Base-by-base conservation (phyloP, 2,797 vertebrate species). In the Pangasius sanitwongsei region DNA sequence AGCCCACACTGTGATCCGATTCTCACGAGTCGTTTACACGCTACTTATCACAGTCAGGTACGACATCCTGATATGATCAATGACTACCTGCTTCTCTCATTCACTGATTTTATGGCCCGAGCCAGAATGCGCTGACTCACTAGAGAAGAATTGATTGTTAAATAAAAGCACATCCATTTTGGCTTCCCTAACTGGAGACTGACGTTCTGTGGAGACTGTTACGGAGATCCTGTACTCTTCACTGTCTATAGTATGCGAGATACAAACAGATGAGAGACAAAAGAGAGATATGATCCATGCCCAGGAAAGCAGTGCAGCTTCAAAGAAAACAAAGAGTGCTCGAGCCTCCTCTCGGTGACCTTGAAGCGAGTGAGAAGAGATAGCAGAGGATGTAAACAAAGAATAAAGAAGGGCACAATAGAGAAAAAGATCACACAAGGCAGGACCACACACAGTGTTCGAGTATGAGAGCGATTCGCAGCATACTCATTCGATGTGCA, bases 121-220 rank as follows among this genome's bases (percentile, higher is more conserved):
- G 48, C 88, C 85, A 53, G 82, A 91, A 86, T 25, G 80, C 69
- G 92, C 93, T 92, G 94, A 94, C 94, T 92, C 91, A 82, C 92
- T 93, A 90, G 88, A 92, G 87, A 37, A 83, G 88, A 91, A 94
- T 89, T 94, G 94, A 96, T 94, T 88, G 89, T 90, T 92, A 92
- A 92, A 94, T 94, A 92, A 93, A 90, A 93, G 90, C 86, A 69
- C 90, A 93, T 93, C 91, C 91, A 91, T 92, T 90, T 89, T 87
- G 11, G 86, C 15, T 44, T 44, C 44, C 63, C 89, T 23, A 89
- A 91, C 90, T 90, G 61, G 75, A 83, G 88, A 78, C 50, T 91
- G 86, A 85, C 48, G 37, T 53, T 87, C 70, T 81, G 57, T 59
- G 18, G 59, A 53, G 83, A 23, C 50, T 41, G 31, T n/a, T 41